Evolutionary conservation across 2,113 vertebrate species (phyloP), one percentile per base, ranked within the genome.

Genomic region (Zosterops hypoxanthus): DNA sequence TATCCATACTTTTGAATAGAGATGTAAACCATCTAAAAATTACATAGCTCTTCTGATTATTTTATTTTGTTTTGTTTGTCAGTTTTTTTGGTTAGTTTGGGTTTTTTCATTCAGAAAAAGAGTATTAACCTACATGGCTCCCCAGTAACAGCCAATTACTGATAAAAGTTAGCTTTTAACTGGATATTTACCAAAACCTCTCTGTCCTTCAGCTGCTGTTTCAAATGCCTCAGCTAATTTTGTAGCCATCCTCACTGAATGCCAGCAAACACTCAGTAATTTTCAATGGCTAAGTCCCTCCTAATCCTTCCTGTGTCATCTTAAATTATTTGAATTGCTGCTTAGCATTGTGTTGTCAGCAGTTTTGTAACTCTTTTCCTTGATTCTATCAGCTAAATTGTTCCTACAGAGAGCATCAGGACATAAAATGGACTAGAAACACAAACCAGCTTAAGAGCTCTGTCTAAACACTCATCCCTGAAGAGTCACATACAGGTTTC

Each of bases 301-400:
- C 71, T 97, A 97, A 97, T 97, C 95, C 83, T 92, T 80, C 49
- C 75, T 96, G 70, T 97, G 72, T 95, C 95, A 93, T 96, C 77
- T 59, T 75, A 95, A 81, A 64, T 96, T 97, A 91, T 96, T 98
- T 97, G 86, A 94, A 95, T 88, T 93, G 81, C 86, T 86, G 88
- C 94, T 97, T 96, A 92, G 88, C 92, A 81, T 72, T 91, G 78
- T 97, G 91, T 91, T 94, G 83, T 97, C 95, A 96, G 97, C 87
- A 94, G 47, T 94, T 97, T 82, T 81, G 55, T 90, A 75, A 69
- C 47, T 93, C 88, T 86, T 59, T 91, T 95, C 91, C 93, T 97
- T 94, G 96, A 97, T 97, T 90, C 79, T 89, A 85, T 96, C 94
- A 96, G 86, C 86, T 97, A 93, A 97, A 91, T 88, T 93, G 78